Evolutionary conservation across 1,140 invertebrate genomes (phyloP), one percentile per base, ranked within the genome.

Genomic region (Cydia amplana): DNA sequence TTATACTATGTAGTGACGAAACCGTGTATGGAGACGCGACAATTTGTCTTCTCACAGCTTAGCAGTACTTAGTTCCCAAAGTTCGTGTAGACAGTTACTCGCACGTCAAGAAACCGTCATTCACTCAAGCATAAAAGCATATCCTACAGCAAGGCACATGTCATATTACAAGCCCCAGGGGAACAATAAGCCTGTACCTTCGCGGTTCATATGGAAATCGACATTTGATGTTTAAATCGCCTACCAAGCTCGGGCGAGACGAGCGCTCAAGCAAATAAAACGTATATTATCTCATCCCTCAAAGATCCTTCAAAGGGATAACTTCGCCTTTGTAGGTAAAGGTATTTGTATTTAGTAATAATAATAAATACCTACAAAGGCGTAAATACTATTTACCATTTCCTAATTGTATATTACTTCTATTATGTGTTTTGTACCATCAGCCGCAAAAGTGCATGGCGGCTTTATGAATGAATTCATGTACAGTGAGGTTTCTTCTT

Each of bases 151-250:
- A 12, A 16, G 12, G 43, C 14, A 60, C 55, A 60, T 2, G 55
- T 60, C 6, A 60, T 16, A 60, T 60, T 60, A 60, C 55, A 60
- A 60, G n/a, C 9, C 55, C 4, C 55, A 60, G 55, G 55, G 51
- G 55, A 60, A 23, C 55, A 60, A 60, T 60, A 36, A 43, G 12
- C 32, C 32, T 6, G 64, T 67, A 70, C 65, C 28, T 70, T 23
- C 32, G n/a, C 36, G 5, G 65, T 70, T 36, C 64, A 32, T 36
- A 70, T 70, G 65, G 28, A 70, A 70, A 70, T 70, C 65, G 65
- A 70, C 28, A 40, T 60, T 10, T 20, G 20, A 23, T 60, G 20
- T 60, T 23, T 12, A 20, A 23, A 60, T 4, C 18, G 18, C 20
- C 4, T 23, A 20, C 9, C 20, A 60, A 60, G 23, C 0, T 0